Conservation (phyloP, 2,888 invertebrate species). For the Agrotis ipsilon region DNA sequence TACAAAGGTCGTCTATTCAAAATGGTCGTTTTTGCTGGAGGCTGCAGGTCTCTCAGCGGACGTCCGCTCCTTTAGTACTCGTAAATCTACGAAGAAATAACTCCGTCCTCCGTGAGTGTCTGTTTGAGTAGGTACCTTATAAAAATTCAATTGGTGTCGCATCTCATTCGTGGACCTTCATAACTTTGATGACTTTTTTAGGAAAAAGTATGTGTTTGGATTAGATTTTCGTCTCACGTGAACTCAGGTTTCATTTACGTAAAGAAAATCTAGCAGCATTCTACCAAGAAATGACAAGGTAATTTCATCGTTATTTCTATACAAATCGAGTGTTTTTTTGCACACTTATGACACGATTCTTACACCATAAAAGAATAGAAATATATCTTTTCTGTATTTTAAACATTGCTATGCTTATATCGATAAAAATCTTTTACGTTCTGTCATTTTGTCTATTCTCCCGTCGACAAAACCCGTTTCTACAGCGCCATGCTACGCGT, state of each 20-base stretch:
- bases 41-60: conserved; percentile 62
- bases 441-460: too few relatives aligned
- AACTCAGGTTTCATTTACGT: not conserved
- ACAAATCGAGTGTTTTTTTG: too few relatives aligned
- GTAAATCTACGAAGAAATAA: conserved; percentile 62
- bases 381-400: too few relatives aligned
- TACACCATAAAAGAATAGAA: too few relatives aligned
- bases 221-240: conserved; percentile 1
- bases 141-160: conserved; percentile 52
- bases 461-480: too few relatives aligned
- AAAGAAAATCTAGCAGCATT: not conserved
- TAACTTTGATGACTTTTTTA: conserved; percentile 33
- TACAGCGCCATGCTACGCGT: too few relatives aligned
- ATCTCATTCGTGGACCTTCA: conserved; percentile 36
- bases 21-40: conserved; percentile 64
- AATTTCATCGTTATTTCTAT: too few relatives aligned
- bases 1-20: conserved; percentile 67
- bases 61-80: conserved; percentile 58
- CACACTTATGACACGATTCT: too few relatives aligned
- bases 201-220: conserved; percentile 5
- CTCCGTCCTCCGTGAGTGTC: conserved; percentile 33
- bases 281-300: too few relatives aligned
- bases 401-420: too few relatives aligned
- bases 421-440: too few relatives aligned
- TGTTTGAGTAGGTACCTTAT: conserved; percentile 40